phyloP scores from a whole-genome alignment of 2,113 vertebrate genomes.

The Triplophysa rosa region DNA sequence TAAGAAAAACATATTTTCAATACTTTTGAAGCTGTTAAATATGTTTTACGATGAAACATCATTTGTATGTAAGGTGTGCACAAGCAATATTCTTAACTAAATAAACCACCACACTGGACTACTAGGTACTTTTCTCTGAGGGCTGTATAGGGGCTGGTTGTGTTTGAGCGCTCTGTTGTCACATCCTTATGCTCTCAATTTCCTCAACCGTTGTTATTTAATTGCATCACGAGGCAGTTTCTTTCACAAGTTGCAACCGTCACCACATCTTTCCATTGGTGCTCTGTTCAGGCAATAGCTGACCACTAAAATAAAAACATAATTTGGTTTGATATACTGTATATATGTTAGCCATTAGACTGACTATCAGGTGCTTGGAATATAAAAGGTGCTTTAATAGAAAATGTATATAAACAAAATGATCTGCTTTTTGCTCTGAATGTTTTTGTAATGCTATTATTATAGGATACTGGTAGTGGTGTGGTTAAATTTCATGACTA shows the following conservation, averaged over 20 bases:
- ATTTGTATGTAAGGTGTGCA: neutral
- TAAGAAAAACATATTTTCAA: neutral
- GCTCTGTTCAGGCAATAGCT: too few species aligned
- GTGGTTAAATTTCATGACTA: too few species aligned
- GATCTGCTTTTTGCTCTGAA: neutral
- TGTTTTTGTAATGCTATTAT: neutral
- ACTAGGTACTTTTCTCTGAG: neutral
- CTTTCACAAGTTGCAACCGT: constrained; percentile 38
- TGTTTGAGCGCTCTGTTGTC: constrained; percentile 29
- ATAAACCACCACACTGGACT: neutral
- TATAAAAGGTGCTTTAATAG: neutral
- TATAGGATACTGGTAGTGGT: too few species aligned
- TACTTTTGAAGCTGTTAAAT: neutral
- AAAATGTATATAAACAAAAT: neutral
- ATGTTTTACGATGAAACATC: neutral
- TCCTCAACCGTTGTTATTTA: constrained; percentile 30
- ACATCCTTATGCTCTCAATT: constrained; percentile 11
- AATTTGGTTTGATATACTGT: neutral
- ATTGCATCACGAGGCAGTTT: constrained; percentile 26
- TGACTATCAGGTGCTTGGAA: neutral
- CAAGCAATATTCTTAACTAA: neutral
- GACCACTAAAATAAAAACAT: neutral
- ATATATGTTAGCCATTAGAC: neutral
- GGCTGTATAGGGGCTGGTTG: neutral
- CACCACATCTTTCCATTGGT: neutral